Percentiles rank a stretch among this genome's conserved stretches.
These are phyloP conservation scores for Halcyon smyrnensis DNA, from an alignment of 2,797 vertebrate species.

Conservation along the genomic window DNA sequence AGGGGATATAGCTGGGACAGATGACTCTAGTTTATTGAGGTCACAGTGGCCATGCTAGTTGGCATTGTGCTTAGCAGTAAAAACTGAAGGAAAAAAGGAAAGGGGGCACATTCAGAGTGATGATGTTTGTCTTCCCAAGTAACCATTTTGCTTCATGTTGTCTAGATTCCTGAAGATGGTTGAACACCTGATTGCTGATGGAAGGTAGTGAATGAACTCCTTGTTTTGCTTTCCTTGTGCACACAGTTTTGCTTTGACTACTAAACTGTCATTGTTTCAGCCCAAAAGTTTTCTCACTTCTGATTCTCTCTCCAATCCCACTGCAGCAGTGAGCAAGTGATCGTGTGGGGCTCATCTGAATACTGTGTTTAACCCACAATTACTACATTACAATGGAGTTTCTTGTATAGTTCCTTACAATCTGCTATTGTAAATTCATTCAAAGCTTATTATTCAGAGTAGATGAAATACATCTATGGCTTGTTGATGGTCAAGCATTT, in stretches of 20 bases:
- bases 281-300: not conserved
- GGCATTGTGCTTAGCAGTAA: rapidly evolving
- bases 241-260: not conserved
- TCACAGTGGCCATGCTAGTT: not conserved
- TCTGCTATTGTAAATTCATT: not conserved
- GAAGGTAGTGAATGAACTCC: not conserved
- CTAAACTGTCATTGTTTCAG: not conserved
- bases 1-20: not conserved
- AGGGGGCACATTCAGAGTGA: rapidly evolving
- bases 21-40: rapidly evolving
- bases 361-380: not conserved
- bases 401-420: not conserved
- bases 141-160: rapidly evolving
- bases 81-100: not conserved
- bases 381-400: not conserved
- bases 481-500: not conserved
- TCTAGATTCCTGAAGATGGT: no score
- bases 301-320: no score
- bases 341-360: not conserved
- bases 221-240: not conserved
- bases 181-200: rapidly evolving
- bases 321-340: rapidly evolving
- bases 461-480: not conserved
- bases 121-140: not conserved
- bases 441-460: not conserved